Evolutionary conservation across 2,113 vertebrate species (phyloP).

Genomic region (Muntiacus muntjak): DNA sequence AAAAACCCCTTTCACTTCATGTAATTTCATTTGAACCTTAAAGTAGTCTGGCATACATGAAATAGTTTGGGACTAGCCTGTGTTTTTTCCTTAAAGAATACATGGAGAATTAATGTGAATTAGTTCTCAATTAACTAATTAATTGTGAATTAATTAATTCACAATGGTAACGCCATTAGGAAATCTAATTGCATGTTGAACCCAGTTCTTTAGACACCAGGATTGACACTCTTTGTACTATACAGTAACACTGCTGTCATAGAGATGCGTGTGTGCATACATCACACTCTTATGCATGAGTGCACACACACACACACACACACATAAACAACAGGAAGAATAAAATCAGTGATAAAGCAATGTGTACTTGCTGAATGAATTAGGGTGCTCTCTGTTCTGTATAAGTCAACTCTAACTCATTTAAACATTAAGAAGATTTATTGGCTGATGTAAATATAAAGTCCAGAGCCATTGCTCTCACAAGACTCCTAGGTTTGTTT

Average conservation of each 20-base stretch:
- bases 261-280: accelerated
- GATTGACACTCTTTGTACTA: neutral
- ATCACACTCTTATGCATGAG: neutral
- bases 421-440: neutral
- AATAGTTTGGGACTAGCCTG: accelerated
- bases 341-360: neutral
- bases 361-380: neutral
- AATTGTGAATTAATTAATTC: neutral
- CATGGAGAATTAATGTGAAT: neutral
- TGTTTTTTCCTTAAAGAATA: neutral
- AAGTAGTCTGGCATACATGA: neutral
- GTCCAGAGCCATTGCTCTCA: neutral
- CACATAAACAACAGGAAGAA: neutral
- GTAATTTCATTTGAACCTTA: neutral
- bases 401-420: neutral
- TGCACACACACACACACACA: neutral
- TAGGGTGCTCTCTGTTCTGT: neutral
- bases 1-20: neutral
- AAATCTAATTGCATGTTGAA: neutral
- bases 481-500: neutral
- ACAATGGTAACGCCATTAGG: neutral
- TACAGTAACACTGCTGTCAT: accelerated
- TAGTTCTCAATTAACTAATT: too few relatives aligned
- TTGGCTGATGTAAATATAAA: neutral
- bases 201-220: accelerated